Evolutionary conservation across 2,797 vertebrate genomes (phyloP), one percentile per base, ranked within the genome.

Genomic region (Spheniscus humboldti): DNA sequence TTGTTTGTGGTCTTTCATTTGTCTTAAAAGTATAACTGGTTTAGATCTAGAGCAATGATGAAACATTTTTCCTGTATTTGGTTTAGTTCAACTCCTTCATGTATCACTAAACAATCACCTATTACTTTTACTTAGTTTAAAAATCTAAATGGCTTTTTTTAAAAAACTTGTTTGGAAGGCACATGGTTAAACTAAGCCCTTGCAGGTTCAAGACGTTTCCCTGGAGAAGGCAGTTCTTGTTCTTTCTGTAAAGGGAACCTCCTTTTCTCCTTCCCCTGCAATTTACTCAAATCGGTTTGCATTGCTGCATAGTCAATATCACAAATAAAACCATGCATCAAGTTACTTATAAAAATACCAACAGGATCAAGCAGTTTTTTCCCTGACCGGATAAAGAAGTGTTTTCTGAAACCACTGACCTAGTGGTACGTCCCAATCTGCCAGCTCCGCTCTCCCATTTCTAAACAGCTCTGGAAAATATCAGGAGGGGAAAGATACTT

Each of bases 271-370:
- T 53, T 17, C 27, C 8, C 53, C n/a, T 81, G 31, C 69, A 69
- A 28, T 81, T 71, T 64, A 35, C 47, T 78, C 50, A 55, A 48
- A 81, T 57, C 73, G 56, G 10, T 30, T 71, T 86, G 62, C 18
- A 23, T n/a, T 91, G 85, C 74, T 73, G 63, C 43, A 35, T 50
- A 30, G 57, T 7, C 7, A 5, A 37, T 78, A 63, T 96, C 82
- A 75, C 86, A 92, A 95, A 90, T 24, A 92, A 88, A 93, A 53
- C 43, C 9, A 8, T 2, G 30, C 78, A 68, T 89, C n/a, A 6
- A 47, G 55, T 92, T 96, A 64, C 76, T 88, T 88, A 72, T 27
- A 90, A 93, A 96, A 95, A 90, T 88, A 84, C 52, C 86, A 84
- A 35, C 11, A 27, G 90, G 66, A 66, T 84, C 76, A 57, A 78